These are phyloP conservation scores for Osedax frankpressi DNA, from an alignment of 2,888 invertebrate species.

Conservation along the genomic window DNA sequence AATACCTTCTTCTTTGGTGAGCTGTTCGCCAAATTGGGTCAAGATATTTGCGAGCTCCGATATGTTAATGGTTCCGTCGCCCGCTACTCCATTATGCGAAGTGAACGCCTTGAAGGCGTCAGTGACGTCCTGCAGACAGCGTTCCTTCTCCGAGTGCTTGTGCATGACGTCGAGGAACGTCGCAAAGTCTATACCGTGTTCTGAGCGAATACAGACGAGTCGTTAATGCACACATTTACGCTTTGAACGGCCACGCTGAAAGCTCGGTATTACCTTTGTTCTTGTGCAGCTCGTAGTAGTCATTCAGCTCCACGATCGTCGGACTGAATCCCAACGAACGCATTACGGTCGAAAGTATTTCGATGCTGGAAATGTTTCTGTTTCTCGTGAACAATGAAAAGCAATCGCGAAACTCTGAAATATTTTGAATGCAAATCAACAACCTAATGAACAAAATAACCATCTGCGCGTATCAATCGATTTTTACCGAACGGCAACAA, in stretches of 20 bases:
- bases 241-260: background rate
- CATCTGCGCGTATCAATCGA: too few relatives aligned
- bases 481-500: too few relatives aligned
- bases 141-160: slow-evolving; percentile 66
- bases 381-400: slow-evolving; percentile 72
- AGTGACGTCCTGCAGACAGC: slow-evolving; percentile 67
- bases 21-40: slow-evolving; percentile 79
- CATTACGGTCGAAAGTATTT: slow-evolving; percentile 85
- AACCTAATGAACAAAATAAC: too few relatives aligned
- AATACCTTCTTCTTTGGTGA: slow-evolving; percentile 45
- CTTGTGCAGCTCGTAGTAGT: slow-evolving; percentile 55
- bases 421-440: too few relatives aligned
- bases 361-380: slow-evolving; percentile 72
- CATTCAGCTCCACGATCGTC: slow-evolving; percentile 74
- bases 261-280: background rate
- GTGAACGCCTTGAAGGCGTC: slow-evolving; percentile 67
- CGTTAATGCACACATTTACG: background rate
- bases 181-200: slow-evolving; percentile 56
- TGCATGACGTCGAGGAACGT: slow-evolving; percentile 91
- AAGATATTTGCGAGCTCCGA: slow-evolving; percentile 71
- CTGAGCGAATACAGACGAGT: too few relatives aligned
- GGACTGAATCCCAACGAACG: slow-evolving; percentile 83
- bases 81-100: slow-evolving; percentile 50
- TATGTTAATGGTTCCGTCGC: slow-evolving; percentile 59
- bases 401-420: slow-evolving; percentile 90